These are phyloP conservation scores for Brachystomella parvula DNA, from an alignment of 1,140 invertebrate genomes.

Conservation along the genomic window DNA sequence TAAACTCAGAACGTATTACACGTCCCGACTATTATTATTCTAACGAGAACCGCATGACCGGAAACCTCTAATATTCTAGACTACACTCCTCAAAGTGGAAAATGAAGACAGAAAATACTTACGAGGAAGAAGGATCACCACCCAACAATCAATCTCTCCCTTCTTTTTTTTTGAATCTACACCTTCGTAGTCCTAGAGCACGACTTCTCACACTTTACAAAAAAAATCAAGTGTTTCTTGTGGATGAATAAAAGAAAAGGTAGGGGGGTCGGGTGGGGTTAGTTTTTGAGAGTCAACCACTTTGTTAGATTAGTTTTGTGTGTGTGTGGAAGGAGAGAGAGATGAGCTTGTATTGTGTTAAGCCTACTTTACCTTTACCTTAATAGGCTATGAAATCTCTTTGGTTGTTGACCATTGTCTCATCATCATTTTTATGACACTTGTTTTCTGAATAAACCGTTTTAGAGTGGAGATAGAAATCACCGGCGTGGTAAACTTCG, in stretches of 20 bases:
- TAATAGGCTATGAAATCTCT: no score
- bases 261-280: no score
- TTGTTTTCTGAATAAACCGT: neutral
- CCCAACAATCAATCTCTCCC: constrained; percentile 33
- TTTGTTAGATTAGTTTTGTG: neutral
- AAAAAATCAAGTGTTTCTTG: neutral
- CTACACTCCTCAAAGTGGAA: neutral
- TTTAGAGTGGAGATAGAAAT: neutral
- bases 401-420: no score
- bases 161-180: neutral
- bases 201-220: constrained; percentile 9
- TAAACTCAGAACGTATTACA: neutral
- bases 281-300: no score
- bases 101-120: neutral
- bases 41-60: constrained; percentile 36
- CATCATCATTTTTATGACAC: neutral
- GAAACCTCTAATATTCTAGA: constrained; percentile 34
- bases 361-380: neutral
- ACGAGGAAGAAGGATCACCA: constrained; percentile 24
- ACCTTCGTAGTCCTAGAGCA: neutral
- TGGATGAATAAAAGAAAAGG: neutral
- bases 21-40: constrained; percentile 20
- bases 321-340: neutral
- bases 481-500: neutral
- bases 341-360: neutral